Base-by-base conservation (phyloP, 2,797 vertebrate species). In the Cottoperca gobio region DNA sequence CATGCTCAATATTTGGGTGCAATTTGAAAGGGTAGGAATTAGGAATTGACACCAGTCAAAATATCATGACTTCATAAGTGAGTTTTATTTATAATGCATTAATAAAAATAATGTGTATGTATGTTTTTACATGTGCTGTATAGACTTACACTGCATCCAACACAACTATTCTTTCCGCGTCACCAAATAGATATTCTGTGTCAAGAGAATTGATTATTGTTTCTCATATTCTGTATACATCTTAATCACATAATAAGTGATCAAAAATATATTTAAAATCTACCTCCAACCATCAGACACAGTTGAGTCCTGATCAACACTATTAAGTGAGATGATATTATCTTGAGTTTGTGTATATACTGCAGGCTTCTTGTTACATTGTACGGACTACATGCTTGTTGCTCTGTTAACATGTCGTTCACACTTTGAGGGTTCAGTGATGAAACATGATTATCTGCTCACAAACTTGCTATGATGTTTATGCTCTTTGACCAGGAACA, bases 401-500 rank as follows among this genome's bases (percentile, higher is more conserved):
- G n/a, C 11, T 42, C 67, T 24, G 31, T 10, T 52, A 1, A 53
- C n/a, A 2, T 35, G 31, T 26, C 33, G 2, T 26, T 31, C 6
- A 37, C 19, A 12, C 3, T 17, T 24, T 23, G 5, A 49, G 16
- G 16, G 5, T 2, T 46, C 28, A 6, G 8, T 0, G 16, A 52
- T 39, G 26, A 61, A 54, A 21, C 48, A 1, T 9, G 37, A 33
- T 21, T 14, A 8, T 39, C 21, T 28, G 6, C 26, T 8, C 37
- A 39, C 35, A 28, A 23, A 37, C 14, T 31, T 14, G 35, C 17
- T 5, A 0, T 52, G 43, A 62, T 23, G 46, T 59, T 69, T 1
- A 60, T 26, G 67, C 17, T 16, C 67, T 53, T 57, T 53, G 76
- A 64, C 10, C 39, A 48, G 55, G 57, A 62, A 35, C 55, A 17